phyloP scores from a whole-genome alignment of 2,113 vertebrate species.

The Rhinogobius similis region DNA sequence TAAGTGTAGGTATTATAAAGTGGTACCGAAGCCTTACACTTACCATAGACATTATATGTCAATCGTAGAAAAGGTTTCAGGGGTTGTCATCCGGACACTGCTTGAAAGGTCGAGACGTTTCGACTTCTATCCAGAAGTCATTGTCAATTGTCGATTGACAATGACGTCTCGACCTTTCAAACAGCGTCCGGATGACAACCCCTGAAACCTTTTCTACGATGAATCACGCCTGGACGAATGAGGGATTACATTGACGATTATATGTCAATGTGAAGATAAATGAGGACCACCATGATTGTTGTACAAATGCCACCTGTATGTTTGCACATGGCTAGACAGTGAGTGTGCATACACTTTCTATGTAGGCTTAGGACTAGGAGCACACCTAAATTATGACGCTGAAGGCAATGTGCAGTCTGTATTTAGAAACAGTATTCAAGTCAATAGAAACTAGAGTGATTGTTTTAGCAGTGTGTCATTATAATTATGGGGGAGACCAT shows the following conservation, averaged over 20 bases:
- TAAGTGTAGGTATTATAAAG: too few relatives aligned
- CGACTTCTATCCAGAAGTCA: too few relatives aligned
- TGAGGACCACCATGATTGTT: constrained; percentile 41
- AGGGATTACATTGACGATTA: too few relatives aligned
- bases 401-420: constrained; percentile 48
- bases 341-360: constrained; percentile 21
- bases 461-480: constrained; percentile 39
- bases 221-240: too few relatives aligned
- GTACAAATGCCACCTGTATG: too few relatives aligned
- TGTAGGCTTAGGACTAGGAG: constrained; percentile 54
- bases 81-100: too few relatives aligned
- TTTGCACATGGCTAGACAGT: constrained; percentile 43
- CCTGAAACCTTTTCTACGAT: too few relatives aligned
- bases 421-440: constrained; percentile 57
- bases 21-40: neutral
- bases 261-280: neutral
- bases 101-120: too few relatives aligned
- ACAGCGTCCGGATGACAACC: too few relatives aligned
- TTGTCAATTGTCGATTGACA: too few relatives aligned
- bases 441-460: constrained; percentile 15
- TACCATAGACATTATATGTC: neutral
- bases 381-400: constrained; percentile 40
- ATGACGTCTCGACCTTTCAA: too few relatives aligned
- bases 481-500: constrained; percentile 31
- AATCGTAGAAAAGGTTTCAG: too few relatives aligned